phyloP scores from a whole-genome alignment of 2,113 vertebrate genomes.

The Cottus gobio region DNA sequence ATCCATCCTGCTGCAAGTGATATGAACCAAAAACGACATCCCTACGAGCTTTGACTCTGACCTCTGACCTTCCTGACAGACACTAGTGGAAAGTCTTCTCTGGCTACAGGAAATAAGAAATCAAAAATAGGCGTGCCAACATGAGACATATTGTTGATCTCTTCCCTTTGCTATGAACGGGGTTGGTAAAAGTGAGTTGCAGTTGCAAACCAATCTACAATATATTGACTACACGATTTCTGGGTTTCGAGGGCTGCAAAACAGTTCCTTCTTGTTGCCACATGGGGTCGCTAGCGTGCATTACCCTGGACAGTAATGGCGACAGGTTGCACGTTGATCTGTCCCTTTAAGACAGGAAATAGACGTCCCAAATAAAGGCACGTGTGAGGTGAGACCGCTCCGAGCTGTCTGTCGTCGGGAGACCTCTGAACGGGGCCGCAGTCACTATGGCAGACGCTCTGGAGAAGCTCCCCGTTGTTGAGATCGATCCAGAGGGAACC shows the following conservation, averaged over 20 bases:
- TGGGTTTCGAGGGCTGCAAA: neutral
- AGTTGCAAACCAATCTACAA: neutral
- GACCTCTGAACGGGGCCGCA: neutral
- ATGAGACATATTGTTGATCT: neutral
- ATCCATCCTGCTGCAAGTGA: neutral
- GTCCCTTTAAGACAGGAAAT: constrained; percentile 68
- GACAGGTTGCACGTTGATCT: neutral
- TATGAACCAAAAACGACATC: neutral
- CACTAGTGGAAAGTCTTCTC: neutral
- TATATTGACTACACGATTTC: neutral
- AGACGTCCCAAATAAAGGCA: constrained; percentile 28
- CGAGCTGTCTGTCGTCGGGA: constrained; percentile 7
- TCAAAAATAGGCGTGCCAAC: neutral
- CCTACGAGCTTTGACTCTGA: neutral
- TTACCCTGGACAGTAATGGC: neutral
- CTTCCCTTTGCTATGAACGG: neutral
- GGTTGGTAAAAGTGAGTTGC: neutral
- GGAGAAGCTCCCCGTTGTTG: constrained; percentile 79
- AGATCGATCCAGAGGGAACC: constrained; percentile 88
- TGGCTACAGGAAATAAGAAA: neutral
- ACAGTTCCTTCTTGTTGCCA: constrained; percentile 8
- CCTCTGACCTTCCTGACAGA: neutral
- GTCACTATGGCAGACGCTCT: constrained; percentile 79
- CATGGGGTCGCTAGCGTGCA: constrained; percentile 21
- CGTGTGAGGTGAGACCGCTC: neutral